phyloP scores from a whole-genome alignment of 1,140 invertebrate species.

The Stegodyphus mimosarum region DNA sequence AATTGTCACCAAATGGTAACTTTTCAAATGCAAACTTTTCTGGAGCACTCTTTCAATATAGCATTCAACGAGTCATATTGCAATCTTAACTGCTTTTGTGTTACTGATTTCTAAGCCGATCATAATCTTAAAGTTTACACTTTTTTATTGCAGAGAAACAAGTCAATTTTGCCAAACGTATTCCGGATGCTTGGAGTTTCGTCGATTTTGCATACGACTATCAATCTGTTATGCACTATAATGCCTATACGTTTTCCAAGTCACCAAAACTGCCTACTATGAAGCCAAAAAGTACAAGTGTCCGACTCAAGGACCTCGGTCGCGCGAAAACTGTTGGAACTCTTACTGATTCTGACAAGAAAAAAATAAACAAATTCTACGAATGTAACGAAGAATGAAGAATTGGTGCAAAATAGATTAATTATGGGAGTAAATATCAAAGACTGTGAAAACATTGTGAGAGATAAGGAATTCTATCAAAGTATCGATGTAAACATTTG shows the following conservation, averaged over 20 bases:
- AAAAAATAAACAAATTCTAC: constrained; percentile 71
- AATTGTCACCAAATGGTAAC: no score
- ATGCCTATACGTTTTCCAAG: constrained; percentile 60
- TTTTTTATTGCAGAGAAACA: constrained; percentile 50
- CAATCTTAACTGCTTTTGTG: no score
- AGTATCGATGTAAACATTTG: no score
- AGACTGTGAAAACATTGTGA: no score
- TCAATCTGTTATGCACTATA: constrained; percentile 60
- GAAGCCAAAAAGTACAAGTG: constrained; percentile 63
- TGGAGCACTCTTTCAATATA: no score
- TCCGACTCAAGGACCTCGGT: constrained; percentile 26
- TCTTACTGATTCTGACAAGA: constrained; percentile 69
- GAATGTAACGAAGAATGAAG: constrained; percentile 58
- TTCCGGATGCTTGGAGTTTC: constrained; percentile 10
- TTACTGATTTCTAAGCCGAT: no score
- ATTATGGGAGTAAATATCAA: no score
- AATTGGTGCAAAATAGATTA: no score
- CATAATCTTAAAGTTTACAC: background rate
- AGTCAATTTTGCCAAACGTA: constrained; percentile 62
- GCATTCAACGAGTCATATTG: no score
- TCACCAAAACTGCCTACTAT: constrained; percentile 70
- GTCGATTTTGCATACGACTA: constrained; percentile 61
- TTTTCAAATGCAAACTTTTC: no score
- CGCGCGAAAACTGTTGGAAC: constrained; percentile 16
- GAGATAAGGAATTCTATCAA: no score